A percentile compares a stretch with the other conserved stretches of the same genome.
Conservation (phyloP, 2,888 invertebrate genomes). For the Trichogramma dendrolimi region DNA sequence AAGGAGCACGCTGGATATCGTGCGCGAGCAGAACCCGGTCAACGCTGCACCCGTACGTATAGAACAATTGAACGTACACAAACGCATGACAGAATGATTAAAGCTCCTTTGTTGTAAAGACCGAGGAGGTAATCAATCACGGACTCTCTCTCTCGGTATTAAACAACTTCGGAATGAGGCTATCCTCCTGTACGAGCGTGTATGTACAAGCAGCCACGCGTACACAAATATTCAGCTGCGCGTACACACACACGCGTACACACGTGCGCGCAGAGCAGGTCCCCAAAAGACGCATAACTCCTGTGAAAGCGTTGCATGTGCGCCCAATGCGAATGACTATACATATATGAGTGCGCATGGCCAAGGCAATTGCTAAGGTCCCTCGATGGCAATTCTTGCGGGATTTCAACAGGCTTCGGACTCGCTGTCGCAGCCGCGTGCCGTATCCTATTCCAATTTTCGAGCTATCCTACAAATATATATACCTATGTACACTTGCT, state of each 20-base stretch:
- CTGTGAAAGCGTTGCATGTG: slow-evolving; percentile 7
- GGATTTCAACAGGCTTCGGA: slow-evolving; percentile 7
- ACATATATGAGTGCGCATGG: background rate
- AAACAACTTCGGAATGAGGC: too few relatives aligned
- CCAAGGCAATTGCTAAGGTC: slow-evolving; percentile 8
- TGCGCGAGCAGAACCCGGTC: too few relatives aligned
- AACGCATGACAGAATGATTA: slow-evolving; percentile 1
- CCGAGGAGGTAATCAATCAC: slow-evolving; percentile 14
- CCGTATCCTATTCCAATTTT: too few relatives aligned
- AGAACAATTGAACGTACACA: too few relatives aligned
- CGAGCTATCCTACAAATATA: too few relatives aligned
- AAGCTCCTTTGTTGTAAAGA: slow-evolving; percentile 9
- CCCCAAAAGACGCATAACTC: slow-evolving; percentile 45
- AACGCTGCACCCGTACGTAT: too few relatives aligned
- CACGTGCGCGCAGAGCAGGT: slow-evolving; percentile 1
- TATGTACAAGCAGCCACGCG: too few relatives aligned
- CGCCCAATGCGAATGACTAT: background rate
- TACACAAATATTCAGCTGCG: too few relatives aligned
- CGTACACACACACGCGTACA: background rate
- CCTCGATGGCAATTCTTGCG: slow-evolving; percentile 8
- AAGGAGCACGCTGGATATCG: too few relatives aligned
- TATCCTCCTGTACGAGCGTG: too few relatives aligned
- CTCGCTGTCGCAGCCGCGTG: too few relatives aligned
- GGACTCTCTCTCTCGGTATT: background rate
- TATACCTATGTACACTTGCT: too few relatives aligned